Evolutionary conservation across 35 echinoderm and acorn worm genomes (phyloP), one percentile per base, ranked within the genome.

Genomic region (Apostichopus japonicus): DNA sequence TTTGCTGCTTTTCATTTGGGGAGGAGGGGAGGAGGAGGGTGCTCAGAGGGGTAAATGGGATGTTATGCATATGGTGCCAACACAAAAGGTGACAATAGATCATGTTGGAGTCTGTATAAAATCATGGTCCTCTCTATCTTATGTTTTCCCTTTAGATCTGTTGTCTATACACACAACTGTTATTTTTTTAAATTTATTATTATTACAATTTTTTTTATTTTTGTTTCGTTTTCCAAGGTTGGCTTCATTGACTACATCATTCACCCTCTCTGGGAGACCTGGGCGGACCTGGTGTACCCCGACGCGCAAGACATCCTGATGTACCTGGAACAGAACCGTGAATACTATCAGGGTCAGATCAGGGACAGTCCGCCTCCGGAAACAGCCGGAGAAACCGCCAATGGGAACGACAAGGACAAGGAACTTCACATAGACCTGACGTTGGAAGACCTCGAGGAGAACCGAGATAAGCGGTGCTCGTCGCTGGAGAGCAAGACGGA

Each of bases 171-270:
- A 44, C 33, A 44, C 33, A 44, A 44, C 33, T 44, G 33, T 44
- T 4, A 44, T 44, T 44, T 44, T 44, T 44, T 4, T 4, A 44
- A 44, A 11, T 2, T 61, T 61, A 13, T 61, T 13, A 61, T 11
- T 61, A 56, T 11, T 23, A 17, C 5, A 21, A 86, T n/a, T 0
- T 87, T 89, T 25, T 89, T 25, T 65, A 0, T 70, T 86, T 77
- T 24, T 73, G 0, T 86, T 86, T 51, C 80, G 71, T 7, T 65
- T 81, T 75, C 9, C 24, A 51, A 98, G 97, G 97, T 98, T 91
- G 97, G 97, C 21, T 98, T 98, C 88, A 98, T 98, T 24, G 97
- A 98, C 86, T 98, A 87, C 90, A 98, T 98, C 52, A 86, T 98
- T 56, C 97, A 98, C 71, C 97, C 97, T 13, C 65, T 98, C 53